Conservation (phyloP, 2,888 invertebrate genomes). For the Monochamus alternatus region DNA sequence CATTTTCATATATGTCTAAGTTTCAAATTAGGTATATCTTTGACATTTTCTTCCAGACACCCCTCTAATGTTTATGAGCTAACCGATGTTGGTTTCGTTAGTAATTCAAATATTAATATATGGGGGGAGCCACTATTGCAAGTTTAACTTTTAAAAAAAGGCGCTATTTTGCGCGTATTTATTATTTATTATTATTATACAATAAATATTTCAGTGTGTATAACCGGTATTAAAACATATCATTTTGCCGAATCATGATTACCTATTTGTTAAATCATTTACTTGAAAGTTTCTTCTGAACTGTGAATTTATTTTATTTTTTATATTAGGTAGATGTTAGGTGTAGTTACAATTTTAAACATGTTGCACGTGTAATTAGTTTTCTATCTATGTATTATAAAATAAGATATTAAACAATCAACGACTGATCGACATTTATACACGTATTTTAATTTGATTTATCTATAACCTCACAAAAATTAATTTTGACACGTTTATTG, state of each 20-base stretch:
- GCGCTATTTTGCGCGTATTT: conserved; percentile 32
- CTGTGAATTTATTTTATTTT: too few species aligned
- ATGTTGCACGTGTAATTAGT: too few species aligned
- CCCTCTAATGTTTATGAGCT: conserved; percentile 48
- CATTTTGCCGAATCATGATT: too few species aligned
- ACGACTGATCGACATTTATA: not conserved
- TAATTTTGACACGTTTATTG: not conserved
- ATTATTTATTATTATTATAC: not conserved
- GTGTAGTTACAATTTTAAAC: too few species aligned
- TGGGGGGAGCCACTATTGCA: conserved; percentile 49
- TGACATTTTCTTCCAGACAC: conserved; percentile 49
- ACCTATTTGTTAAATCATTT: too few species aligned
- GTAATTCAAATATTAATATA: conserved; percentile 43
- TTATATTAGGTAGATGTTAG: too few species aligned
- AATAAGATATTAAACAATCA: not conserved
- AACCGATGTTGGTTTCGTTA: conserved; percentile 48
- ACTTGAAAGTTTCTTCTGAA: too few species aligned
- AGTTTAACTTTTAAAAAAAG: conserved; percentile 42
- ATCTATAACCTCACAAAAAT: not conserved
- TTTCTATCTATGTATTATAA: too few species aligned
- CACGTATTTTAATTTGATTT: not conserved
- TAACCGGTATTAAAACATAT: too few species aligned
- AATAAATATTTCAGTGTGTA: too few species aligned
- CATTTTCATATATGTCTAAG: conserved; percentile 25
- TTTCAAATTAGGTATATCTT: conserved; percentile 40